Base-by-base conservation (phyloP, 1,140 invertebrate genomes). In the Cryptotermes secundus region DNA sequence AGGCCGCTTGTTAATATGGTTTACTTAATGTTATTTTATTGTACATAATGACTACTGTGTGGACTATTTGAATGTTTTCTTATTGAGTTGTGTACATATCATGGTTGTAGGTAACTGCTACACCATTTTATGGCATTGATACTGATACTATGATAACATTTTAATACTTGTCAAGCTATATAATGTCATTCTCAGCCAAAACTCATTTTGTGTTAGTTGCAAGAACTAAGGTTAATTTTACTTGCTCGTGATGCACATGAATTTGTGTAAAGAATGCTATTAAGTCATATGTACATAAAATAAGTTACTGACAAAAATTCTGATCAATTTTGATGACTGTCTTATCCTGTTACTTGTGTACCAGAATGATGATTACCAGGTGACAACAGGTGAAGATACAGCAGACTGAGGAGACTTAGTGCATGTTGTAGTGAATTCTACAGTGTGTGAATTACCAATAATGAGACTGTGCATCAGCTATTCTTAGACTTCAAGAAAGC, bases 221-320 rank as follows among this genome's bases (percentile, higher is more conserved):
- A 72, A 72, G 26, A 72, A 72, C 26, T n/a, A 72, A 72, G n/a
- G n/a, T 72, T 31, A 7, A 72, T 72, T 72, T 72, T 72, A 72
- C 59, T 72, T 72, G 59, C 59, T n/a, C n/a, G 7, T 72, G 26
- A 31, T 72, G 59, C 59, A 72, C n/a, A 72, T 72, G n/a, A 4
- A 72, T 26, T 72, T 72, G 59, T 72, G 14, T 72, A 72, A 72
- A 72, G 59, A 59, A 72, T 72, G 14, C 6, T 31, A 72, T 10
- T n/a, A 72, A n/a, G 59, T 72, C 26, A 31, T 31, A 31, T 72
- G 59, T 72, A 72, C 59, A 72, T 72, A 72, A 72, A 72, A 72
- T 72, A 72, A 72, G 31, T n/a, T 31, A 72, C 59, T 72, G 59
- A 31, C 59, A n/a, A n/a, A 72, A 31, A 72, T 16, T 72, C n/a